Conservation (phyloP, 2,797 vertebrate species). For the Trachops cirrhosus region DNA sequence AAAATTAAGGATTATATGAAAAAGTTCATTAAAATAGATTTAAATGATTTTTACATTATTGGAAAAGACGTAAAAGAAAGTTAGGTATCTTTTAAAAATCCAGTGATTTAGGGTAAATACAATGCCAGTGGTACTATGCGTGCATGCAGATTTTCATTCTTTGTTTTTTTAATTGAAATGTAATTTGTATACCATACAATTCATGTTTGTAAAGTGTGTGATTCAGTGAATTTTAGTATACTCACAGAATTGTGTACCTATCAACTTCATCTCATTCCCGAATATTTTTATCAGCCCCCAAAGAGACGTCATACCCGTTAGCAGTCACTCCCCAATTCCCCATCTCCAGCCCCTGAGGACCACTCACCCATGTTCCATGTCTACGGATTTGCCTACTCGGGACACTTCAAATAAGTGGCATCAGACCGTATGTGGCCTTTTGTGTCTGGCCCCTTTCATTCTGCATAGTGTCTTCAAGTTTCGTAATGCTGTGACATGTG, state of each 20-base stretch:
- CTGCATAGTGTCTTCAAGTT: neutral
- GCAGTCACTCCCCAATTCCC: neutral
- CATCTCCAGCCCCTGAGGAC: neutral
- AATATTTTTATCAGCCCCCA: neutral
- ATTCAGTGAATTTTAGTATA: neutral
- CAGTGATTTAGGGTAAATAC: neutral
- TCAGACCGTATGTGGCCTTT: neutral
- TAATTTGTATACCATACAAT: neutral
- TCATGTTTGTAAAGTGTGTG: neutral
- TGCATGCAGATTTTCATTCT: neutral
- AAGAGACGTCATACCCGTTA: neutral
- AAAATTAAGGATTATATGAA: constrained; percentile 11
- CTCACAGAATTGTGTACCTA: neutral
- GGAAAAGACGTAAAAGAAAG: neutral
- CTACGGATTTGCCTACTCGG: neutral
- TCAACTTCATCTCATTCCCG: neutral
- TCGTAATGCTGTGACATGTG: neutral
- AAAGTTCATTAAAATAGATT: constrained; percentile 31
- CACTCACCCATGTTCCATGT: neutral
- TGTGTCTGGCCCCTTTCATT: neutral
- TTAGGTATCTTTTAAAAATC: neutral
- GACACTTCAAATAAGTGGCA: neutral
- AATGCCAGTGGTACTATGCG: neutral
- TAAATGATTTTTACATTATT: neutral
- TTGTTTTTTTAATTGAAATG: neutral